These are phyloP conservation scores for Argopecten irradians DNA, from an alignment of 1,140 invertebrate genomes.

Conservation along the genomic window DNA sequence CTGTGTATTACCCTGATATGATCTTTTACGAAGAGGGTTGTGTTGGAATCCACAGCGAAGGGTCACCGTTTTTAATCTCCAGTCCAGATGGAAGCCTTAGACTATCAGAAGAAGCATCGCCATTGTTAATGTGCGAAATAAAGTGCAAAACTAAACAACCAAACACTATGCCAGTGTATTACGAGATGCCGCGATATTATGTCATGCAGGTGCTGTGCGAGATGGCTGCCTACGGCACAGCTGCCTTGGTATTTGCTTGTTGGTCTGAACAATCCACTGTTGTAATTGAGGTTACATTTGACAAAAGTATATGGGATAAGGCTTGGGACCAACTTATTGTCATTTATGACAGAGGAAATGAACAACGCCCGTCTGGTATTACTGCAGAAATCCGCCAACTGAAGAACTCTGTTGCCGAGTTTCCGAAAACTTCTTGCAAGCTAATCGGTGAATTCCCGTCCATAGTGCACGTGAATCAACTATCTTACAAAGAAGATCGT, in stretches of 20 bases:
- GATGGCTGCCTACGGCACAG: neutral
- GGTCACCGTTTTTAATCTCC: neutral
- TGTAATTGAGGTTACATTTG: neutral
- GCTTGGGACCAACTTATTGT: neutral
- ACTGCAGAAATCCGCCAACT: neutral
- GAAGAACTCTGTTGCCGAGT: neutral
- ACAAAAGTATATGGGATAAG: neutral
- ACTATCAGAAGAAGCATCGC: no score
- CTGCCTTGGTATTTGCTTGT: neutral
- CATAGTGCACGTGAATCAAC: no score
- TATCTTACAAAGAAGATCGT: no score
- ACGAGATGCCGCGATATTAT: neutral
- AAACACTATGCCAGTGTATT: neutral
- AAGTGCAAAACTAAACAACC: neutral
- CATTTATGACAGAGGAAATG: neutral
- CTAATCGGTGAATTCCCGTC: neutral
- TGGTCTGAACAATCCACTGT: neutral
- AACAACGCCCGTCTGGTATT: neutral
- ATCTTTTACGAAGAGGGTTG: slow-evolving; percentile 37
- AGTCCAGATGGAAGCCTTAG: slow-evolving; percentile 24
- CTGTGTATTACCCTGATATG: slow-evolving; percentile 14
- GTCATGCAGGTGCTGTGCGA: neutral
- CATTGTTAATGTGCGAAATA: no score
- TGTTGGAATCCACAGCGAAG: neutral
- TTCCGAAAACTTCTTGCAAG: neutral